Percentiles rank a stretch among this genome's conserved stretches.
Evolutionary conservation across 2,888 invertebrate species (phyloP).

Genomic region (Hydrotaea diabolus): DNA sequence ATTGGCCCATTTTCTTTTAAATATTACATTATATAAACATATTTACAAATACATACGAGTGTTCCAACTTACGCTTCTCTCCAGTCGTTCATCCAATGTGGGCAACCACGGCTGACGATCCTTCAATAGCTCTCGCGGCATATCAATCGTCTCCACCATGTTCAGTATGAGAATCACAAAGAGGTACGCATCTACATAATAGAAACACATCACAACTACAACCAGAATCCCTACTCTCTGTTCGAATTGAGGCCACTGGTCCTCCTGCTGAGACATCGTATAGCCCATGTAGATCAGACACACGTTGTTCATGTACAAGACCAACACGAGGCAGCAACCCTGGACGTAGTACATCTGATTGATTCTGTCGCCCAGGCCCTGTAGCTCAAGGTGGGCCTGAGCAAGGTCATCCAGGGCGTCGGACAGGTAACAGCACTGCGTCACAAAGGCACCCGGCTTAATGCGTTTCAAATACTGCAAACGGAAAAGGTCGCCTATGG

Average conservation of each 20-base stretch:
- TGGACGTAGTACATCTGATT: conserved; percentile 38
- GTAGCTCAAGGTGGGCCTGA: neutral
- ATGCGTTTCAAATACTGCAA: neutral
- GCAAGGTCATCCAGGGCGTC: conserved; percentile 42
- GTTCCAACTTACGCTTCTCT: conserved; percentile 38
- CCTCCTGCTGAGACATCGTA: neutral
- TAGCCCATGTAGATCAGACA: conserved; percentile 23
- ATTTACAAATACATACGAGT: too few species aligned
- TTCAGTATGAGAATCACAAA: neutral
- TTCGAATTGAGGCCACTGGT: neutral
- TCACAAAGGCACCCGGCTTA: neutral
- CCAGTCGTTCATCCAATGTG: neutral
- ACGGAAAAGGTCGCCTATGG: neutral
- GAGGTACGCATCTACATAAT: conserved; percentile 21
- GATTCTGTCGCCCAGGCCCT: neutral
- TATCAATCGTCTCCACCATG: neutral
- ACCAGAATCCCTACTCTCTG: neutral
- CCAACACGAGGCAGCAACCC: conserved; percentile 21
- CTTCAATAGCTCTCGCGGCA: neutral
- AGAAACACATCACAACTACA: neutral
- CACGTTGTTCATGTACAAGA: conserved; percentile 34
- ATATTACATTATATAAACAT: neutral
- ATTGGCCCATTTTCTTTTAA: too few species aligned
- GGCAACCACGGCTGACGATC: neutral
- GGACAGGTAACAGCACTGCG: conserved; percentile 12